Conservation (phyloP, 2,888 invertebrate genomes). For the Tineola bisselliella region DNA sequence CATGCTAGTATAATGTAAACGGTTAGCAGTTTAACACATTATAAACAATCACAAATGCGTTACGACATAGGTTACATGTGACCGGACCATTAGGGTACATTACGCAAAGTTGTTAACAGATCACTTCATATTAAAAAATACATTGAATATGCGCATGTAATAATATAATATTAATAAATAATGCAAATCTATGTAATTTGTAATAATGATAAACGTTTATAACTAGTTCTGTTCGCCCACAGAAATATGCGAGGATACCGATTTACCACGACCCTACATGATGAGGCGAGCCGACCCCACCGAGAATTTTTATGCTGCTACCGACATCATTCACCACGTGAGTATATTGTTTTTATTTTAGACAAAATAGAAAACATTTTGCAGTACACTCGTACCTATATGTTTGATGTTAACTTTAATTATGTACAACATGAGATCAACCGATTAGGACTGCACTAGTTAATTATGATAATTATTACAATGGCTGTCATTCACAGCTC, state of each 20-base stretch:
- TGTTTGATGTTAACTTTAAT: no score
- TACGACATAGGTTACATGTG: no score
- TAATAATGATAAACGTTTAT: neutral
- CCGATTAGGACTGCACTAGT: neutral
- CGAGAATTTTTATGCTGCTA: slow-evolving; percentile 79
- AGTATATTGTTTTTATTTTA: slow-evolving; percentile 26
- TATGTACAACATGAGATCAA: no score
- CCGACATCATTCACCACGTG: slow-evolving; percentile 76
- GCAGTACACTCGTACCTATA: neutral
- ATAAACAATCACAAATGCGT: no score
- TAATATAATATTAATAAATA: no score
- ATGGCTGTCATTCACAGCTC: neutral
- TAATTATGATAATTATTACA: neutral
- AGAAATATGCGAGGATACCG: slow-evolving; percentile 60
- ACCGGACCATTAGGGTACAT: no score
- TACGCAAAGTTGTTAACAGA: no score
- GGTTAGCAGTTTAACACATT: no score
- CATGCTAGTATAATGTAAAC: no score
- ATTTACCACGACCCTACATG: slow-evolving; percentile 59
- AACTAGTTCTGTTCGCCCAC: slow-evolving; percentile 14
- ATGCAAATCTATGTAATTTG: neutral
- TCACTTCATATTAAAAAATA: no score
- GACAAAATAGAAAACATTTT: neutral
- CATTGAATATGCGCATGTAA: no score
- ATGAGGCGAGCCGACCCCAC: slow-evolving; percentile 57